These are phyloP conservation scores for Madoqua kirkii DNA, from an alignment of 2,113 vertebrate genomes.

Conservation along the genomic window DNA sequence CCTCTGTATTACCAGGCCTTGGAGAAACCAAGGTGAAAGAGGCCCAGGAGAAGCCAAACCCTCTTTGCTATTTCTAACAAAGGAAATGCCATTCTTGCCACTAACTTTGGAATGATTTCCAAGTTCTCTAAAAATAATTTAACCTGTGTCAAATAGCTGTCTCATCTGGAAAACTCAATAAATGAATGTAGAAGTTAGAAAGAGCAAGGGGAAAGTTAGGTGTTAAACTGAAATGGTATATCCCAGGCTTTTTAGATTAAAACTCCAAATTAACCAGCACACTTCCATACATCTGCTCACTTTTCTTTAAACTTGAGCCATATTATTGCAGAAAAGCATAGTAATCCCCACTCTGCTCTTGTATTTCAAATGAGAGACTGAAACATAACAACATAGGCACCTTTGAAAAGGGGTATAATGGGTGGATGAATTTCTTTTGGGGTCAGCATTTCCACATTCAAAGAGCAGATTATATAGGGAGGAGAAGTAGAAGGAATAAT, in stretches of 20 bases:
- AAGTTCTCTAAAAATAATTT: constrained; percentile 73
- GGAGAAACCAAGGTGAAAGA: constrained; percentile 56
- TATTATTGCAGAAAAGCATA: constrained; percentile 55
- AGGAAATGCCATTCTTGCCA: constrained; percentile 71
- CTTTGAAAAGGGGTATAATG: constrained; percentile 32
- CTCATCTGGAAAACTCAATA: constrained; percentile 70
- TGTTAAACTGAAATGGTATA: constrained; percentile 49
- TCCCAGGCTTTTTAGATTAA: not conserved
- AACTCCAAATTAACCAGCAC: constrained; percentile 45
- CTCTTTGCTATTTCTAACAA: constrained; percentile 66
- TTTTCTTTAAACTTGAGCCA: constrained; percentile 60
- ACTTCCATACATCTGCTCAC: constrained; percentile 36
- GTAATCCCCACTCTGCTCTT: constrained; percentile 49
- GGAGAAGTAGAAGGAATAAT: not conserved
- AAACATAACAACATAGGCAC: not conserved
- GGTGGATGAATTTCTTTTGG: not conserved
- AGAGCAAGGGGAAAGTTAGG: constrained; percentile 23
- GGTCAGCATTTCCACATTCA: constrained; percentile 16
- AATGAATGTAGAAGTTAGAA: constrained; percentile 55
- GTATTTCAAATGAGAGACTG: constrained; percentile 47
- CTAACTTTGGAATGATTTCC: constrained; percentile 68
- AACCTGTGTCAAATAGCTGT: constrained; percentile 70
- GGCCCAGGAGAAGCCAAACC: constrained; percentile 40
- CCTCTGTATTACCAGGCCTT: constrained; percentile 55
- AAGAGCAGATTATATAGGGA: not conserved